Percentiles rank a stretch among this genome's conserved stretches.
Conservation (phyloP, 1,140 invertebrate genomes). For the Hycleus cichorii region DNA sequence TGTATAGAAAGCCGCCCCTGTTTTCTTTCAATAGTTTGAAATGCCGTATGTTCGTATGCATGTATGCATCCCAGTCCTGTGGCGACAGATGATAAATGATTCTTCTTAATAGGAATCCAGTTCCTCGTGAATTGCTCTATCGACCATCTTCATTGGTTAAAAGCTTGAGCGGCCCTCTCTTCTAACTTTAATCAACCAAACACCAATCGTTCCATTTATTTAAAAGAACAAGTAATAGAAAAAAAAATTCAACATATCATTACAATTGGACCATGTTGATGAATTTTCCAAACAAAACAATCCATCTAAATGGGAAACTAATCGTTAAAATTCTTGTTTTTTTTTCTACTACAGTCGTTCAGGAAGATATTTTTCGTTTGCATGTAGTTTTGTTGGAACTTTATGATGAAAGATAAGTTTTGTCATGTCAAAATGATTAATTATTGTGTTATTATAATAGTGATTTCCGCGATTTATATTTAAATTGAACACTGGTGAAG, state of each 20-base stretch:
- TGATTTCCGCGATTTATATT: conserved; percentile 11
- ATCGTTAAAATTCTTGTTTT: no score
- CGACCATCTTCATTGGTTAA: conserved; percentile 29
- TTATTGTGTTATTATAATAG: conserved; percentile 13
- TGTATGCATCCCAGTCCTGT: conserved; percentile 25
- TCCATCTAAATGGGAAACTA: no score
- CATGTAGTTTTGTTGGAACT: background rate
- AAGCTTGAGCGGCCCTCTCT: conserved; percentile 27
- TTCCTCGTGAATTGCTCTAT: conserved; percentile 30
- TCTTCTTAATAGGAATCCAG: conserved; percentile 34
- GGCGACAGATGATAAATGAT: conserved; percentile 38
- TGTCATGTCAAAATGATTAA: conserved; percentile 14
- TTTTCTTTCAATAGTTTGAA: conserved; percentile 17
- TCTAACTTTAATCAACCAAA: conserved; percentile 30
- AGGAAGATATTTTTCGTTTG: no score
- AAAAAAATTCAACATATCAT: background rate
- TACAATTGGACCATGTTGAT: background rate
- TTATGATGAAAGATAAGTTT: conserved; percentile 13
- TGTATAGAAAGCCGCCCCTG: conserved; percentile 13
- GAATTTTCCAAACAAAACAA: no score
- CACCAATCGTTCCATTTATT: conserved; percentile 16
- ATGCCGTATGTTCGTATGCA: conserved; percentile 19
- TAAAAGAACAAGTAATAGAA: conserved; percentile 2
- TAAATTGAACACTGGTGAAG: conserved; percentile 1
- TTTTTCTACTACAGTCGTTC: no score